Base-by-base conservation (phyloP, 1,140 invertebrate genomes). In the Drosophila rhopaloa region DNA sequence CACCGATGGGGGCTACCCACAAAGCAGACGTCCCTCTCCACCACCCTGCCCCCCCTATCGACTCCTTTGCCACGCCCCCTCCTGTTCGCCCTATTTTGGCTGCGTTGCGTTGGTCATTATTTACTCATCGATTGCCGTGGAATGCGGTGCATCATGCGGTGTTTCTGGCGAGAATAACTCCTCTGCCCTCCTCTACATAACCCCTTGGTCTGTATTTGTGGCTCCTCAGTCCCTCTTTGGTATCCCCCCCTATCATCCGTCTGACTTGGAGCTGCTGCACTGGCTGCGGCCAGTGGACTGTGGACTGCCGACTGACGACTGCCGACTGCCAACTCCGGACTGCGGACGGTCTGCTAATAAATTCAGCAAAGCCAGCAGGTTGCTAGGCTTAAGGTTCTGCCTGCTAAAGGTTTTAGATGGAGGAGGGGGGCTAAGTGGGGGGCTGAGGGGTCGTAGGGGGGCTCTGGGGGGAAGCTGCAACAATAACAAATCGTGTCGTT, bases 401-500 rank as follows among this genome's bases (percentile, higher is more conserved):
- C 63, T 43, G 44, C 35, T 4, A 14, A 37, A 27, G 60, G 35
- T 16, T 14, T 38, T 13, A 37, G 13, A n/a, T 1, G 27, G 29
- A 29, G 16, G 8, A 48, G 13, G 9, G 29, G 29, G 43, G 16
- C 24, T 6, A 5, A 9, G n/a, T 9, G 56, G 24, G 54, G 29
- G 58, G 41, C 2, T 19, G 9, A 16, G 0, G 48, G 19, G 19
- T 6, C 6, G 6, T 6, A 7, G 4, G 37, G 13, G 16, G 40
- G 54, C 2, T 16, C 19, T 5, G n/a, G 10, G 11, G 9, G 10
- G 65, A 37, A 27, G 54, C 48, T 29, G 46, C 76, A 77, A 88
- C 80, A 88, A 89, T 88, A 88, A 88, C 84, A 88, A 88, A 88
- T 88, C 84, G 84, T 88, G 84, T 84, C 89, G 84, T 89, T 84